A percentile compares a stretch with the other conserved stretches of the same genome.
Conservation (phyloP, 2,113 vertebrate genomes). For the Rhinichthys klamathensis region DNA sequence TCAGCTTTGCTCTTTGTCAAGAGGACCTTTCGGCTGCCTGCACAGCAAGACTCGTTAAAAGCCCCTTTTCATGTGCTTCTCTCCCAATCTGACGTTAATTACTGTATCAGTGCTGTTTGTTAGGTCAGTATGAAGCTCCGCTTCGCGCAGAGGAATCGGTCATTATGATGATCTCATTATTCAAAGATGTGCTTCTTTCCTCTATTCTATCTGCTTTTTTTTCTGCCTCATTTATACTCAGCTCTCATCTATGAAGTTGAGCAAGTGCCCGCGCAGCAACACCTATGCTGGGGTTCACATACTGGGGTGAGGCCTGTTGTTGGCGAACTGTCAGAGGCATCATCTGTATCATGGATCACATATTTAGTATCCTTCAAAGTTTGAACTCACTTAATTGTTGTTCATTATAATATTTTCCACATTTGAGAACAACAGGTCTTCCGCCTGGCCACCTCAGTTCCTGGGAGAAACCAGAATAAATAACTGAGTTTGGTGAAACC, state of each 20-base stretch:
- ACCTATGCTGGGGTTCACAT: not conserved
- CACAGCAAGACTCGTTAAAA: slow-evolving; percentile 31
- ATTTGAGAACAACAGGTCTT: not conserved
- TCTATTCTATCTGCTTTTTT: slow-evolving; percentile 26
- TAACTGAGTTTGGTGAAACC: too few species aligned
- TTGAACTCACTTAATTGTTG: not conserved
- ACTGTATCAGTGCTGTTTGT: slow-evolving; percentile 59
- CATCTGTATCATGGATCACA: not conserved
- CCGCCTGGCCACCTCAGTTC: too few species aligned
- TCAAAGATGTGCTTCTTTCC: slow-evolving; percentile 43
- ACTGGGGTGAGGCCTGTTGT: not conserved
- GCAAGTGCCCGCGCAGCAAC: not conserved
- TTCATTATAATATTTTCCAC: not conserved
- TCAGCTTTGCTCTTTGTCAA: slow-evolving; percentile 60
- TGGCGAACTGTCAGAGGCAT: not conserved
- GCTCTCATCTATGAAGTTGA: slow-evolving; percentile 4
- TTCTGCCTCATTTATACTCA: slow-evolving; percentile 33
- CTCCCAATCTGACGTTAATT: slow-evolving; percentile 55
- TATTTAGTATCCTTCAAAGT: not conserved
- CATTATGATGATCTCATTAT: slow-evolving; percentile 56
- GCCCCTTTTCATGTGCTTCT: slow-evolving; percentile 45
- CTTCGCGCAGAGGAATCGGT: slow-evolving; percentile 44
- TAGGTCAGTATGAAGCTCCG: slow-evolving; percentile 44
- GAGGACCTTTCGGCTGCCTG: slow-evolving; percentile 36
- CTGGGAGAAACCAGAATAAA: too few species aligned